A percentile compares a stretch with the other conserved stretches of the same genome.
phyloP scores from a whole-genome alignment of 2,888 invertebrate species.

The Lysandra bellargus region DNA sequence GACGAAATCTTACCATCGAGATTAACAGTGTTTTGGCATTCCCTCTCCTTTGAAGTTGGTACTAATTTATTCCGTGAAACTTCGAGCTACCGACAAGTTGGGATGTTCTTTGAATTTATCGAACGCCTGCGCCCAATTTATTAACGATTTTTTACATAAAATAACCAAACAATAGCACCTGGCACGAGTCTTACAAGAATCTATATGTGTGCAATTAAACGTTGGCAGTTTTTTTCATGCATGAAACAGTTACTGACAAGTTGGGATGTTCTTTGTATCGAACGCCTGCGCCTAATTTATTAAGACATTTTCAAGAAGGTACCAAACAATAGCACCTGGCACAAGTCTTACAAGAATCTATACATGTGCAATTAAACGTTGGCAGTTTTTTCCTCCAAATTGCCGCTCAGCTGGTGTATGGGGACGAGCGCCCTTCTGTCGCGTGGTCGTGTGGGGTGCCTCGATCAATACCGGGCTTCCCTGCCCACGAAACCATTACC shows the following conservation, averaged over 20 bases:
- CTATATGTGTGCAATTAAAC: background rate
- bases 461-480: slow-evolving; percentile 77
- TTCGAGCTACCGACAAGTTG: background rate
- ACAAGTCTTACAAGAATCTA: slow-evolving; percentile 17
- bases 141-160: background rate
- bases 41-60: background rate
- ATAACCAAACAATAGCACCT: background rate
- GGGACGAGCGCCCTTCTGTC: slow-evolving; percentile 72
- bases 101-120: background rate
- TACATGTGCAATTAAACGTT: slow-evolving; percentile 14
- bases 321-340: background rate
- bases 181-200: slow-evolving; percentile 7
- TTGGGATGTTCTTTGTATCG: background rate
- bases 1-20: background rate
- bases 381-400: background rate
- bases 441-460: slow-evolving; percentile 72
- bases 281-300: background rate
- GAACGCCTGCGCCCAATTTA: background rate
- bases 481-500: slow-evolving; percentile 53
- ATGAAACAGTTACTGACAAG: background rate
- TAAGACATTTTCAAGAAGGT: background rate
- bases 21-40: slow-evolving; percentile 1
- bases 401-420: slow-evolving; percentile 55
- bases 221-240: background rate
- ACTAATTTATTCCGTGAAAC: background rate